A percentile compares a stretch with the other conserved stretches of the same genome.
Conservation (phyloP, 1,140 invertebrate genomes). For the Bombus consobrinus region DNA sequence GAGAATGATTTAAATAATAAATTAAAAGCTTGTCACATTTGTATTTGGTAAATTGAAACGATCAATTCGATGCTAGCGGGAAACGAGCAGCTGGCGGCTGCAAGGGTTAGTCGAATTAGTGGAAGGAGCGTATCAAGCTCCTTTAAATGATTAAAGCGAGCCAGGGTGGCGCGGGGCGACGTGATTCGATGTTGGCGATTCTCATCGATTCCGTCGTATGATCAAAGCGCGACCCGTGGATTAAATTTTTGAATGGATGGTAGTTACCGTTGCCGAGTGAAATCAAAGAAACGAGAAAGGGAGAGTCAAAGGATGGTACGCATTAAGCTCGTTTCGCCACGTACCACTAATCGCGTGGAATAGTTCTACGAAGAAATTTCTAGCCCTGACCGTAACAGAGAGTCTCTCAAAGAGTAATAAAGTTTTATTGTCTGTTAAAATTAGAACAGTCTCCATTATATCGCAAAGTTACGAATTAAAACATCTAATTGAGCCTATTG, state of each 20-base stretch:
- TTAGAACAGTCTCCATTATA: not conserved
- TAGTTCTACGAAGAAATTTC: not conserved
- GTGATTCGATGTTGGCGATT: too few species aligned
- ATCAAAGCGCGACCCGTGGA: not conserved
- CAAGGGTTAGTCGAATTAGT: not conserved
- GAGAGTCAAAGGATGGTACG: not conserved
- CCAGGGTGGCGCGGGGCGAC: too few species aligned
- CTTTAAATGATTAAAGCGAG: slow-evolving; percentile 3
- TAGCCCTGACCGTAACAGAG: not conserved
- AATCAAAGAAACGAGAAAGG: not conserved
- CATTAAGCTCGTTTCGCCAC: slow-evolving; percentile 8
- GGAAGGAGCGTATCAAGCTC: not conserved
- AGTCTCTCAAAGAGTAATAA: slow-evolving; percentile 20
- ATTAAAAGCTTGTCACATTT: not conserved
- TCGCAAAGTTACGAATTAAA: not conserved
- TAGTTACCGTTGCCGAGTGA: not conserved
- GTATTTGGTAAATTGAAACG: not conserved
- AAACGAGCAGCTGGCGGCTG: not conserved
- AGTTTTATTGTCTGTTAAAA: slow-evolving; percentile 7
- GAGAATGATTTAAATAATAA: not conserved
- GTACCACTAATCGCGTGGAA: not conserved
- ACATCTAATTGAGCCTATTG: not conserved
- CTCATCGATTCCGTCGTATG: not conserved
- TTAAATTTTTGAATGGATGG: slow-evolving; percentile 26
- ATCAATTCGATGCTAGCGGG: not conserved